Conservation (phyloP, 2,113 vertebrate species). For the Miniopterus natalensis region DNA sequence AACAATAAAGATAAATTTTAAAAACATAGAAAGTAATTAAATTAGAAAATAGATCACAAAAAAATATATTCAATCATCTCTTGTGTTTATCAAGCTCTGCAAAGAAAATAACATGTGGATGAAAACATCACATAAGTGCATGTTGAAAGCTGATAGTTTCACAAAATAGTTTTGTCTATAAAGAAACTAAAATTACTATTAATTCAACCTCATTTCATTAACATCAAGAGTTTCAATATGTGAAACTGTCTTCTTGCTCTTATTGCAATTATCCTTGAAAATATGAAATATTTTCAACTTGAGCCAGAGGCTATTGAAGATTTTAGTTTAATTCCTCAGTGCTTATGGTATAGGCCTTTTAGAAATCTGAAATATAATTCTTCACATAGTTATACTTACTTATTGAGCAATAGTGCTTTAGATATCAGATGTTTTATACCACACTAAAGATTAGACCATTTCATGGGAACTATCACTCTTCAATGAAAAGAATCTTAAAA, state of each 20-base stretch:
- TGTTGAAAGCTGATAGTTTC: slow-evolving; percentile 34
- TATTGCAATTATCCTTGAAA: slow-evolving; percentile 1
- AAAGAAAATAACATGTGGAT: neutral
- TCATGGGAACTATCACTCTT: neutral
- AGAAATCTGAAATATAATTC: slow-evolving; percentile 24
- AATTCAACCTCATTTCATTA: slow-evolving; percentile 1
- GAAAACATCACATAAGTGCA: neutral
- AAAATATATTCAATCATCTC: neutral
- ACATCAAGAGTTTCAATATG: neutral
- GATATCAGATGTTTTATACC: slow-evolving; percentile 21
- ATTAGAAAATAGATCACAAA: slow-evolving; percentile 4
- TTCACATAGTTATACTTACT: neutral
- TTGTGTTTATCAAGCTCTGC: neutral
- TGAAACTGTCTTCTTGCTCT: neutral
- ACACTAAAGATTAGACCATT: neutral
- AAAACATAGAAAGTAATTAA: neutral
- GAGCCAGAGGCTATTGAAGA: neutral
- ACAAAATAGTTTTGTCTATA: slow-evolving; percentile 28
- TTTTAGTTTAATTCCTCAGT: slow-evolving; percentile 55
- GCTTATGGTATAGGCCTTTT: neutral
- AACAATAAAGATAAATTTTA: no score
- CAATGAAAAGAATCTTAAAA: slow-evolving; percentile 18
- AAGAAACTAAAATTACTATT: neutral
- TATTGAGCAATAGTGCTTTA: slow-evolving; percentile 1
- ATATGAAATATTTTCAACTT: slow-evolving; percentile 15